Conservation (phyloP, 2,888 invertebrate genomes). For the Osmoderma eremita region DNA sequence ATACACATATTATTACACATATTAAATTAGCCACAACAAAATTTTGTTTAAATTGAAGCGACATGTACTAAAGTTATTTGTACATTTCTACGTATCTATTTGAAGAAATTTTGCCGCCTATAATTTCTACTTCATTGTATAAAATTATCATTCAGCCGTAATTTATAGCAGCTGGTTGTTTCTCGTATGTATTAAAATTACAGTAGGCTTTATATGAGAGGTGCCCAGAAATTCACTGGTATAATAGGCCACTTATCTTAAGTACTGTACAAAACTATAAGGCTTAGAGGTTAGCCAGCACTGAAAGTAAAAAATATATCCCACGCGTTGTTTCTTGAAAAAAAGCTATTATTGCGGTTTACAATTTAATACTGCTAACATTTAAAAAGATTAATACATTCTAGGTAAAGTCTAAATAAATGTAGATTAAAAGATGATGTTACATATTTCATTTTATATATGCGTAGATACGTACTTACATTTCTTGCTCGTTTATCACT, state of each 20-base stretch:
- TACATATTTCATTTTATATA: too few relatives aligned
- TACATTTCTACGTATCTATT: neutral
- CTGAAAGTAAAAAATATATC: slow-evolving; percentile 1
- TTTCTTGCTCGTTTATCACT: too few relatives aligned
- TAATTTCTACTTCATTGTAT: slow-evolving; percentile 10
- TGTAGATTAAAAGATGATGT: too few relatives aligned
- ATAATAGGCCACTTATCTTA: slow-evolving; percentile 46
- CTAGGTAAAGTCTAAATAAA: too few relatives aligned
- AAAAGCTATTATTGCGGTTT: neutral
- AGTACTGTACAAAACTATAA: slow-evolving; percentile 37
- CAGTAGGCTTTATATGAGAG: slow-evolving; percentile 29
- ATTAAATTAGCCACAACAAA: too few relatives aligned
- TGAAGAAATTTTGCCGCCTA: slow-evolving; percentile 19
- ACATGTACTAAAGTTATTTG: too few relatives aligned
- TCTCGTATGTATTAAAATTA: slow-evolving; percentile 33
- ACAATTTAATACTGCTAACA: neutral
- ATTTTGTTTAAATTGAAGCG: too few relatives aligned
- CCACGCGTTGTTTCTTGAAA: neutral
- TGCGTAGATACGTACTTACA: too few relatives aligned
- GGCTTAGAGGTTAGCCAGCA: slow-evolving; percentile 24
- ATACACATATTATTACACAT: too few relatives aligned
- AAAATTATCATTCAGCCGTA: slow-evolving; percentile 19
- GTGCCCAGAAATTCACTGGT: slow-evolving; percentile 26
- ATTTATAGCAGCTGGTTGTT: slow-evolving; percentile 35
- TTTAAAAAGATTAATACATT: too few relatives aligned